Conservation (phyloP, 2,113 vertebrate genomes). For the Mobula birostris region DNA sequence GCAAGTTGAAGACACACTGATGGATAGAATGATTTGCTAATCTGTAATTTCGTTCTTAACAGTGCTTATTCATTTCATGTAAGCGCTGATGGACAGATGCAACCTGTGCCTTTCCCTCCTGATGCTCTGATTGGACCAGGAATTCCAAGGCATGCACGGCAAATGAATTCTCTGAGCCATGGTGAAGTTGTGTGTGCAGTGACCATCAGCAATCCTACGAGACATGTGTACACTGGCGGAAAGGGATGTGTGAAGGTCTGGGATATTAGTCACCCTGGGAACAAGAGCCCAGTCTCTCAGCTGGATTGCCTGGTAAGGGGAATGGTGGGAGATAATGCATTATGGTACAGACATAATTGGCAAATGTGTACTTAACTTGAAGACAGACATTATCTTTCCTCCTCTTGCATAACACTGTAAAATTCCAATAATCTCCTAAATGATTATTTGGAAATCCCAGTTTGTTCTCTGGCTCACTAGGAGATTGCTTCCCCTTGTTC, state of each 20-base stretch:
- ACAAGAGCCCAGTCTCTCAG: constrained; percentile 74
- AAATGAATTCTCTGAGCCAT: constrained; percentile 71
- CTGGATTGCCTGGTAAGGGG: constrained; percentile 69
- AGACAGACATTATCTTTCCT: neutral
- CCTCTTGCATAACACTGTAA: no score
- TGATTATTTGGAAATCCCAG: no score
- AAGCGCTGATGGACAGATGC: constrained; percentile 73
- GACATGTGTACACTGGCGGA: constrained; percentile 69
- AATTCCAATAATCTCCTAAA: no score
- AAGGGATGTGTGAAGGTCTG: constrained; percentile 75
- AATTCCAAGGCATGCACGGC: constrained; percentile 69
- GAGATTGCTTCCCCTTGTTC: no score
- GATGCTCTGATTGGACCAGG: constrained; percentile 72
- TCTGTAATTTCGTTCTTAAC: constrained; percentile 37
- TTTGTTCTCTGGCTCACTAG: no score
- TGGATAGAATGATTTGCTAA: constrained; percentile 6
- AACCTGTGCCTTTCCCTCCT: constrained; percentile 70
- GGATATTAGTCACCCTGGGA: constrained; percentile 74
- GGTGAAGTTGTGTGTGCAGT: constrained; percentile 73
- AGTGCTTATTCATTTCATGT: constrained; percentile 75
- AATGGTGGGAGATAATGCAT: neutral
- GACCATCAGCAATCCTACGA: constrained; percentile 73
- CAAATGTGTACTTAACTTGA: neutral
- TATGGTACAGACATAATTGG: neutral
- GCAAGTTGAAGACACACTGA: neutral